Base-by-base conservation (phyloP, 2,797 vertebrate species). In the Microcaecilia unicolor region DNA sequence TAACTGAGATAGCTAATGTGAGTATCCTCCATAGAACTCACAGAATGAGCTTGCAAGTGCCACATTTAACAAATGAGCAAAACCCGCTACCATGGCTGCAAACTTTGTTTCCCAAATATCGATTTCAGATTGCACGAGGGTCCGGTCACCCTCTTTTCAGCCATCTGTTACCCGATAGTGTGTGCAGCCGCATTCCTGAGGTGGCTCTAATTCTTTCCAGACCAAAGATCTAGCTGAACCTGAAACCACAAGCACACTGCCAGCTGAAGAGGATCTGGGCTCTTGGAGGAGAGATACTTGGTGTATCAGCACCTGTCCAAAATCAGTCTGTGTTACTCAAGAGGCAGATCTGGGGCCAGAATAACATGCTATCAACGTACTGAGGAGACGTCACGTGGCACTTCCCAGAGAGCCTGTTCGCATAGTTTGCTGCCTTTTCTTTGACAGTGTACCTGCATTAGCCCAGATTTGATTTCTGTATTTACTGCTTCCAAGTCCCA, bases 181-280 rank as follows among this genome's bases (percentile, higher is more conserved):
- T 22, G 24, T 48, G 25, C 17, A 41, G 50, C 50, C 50, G 31
- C 46, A 1, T 74, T 60, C 65, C 57, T n/a, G 0, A 2, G 39
- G 41, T 31, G 23, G 43, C 58, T 74, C 23, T 55, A 44, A 72
- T 74, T 66, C 65, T 67, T 72, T 70, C 65, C 68, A 72, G 70
- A 58, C 46, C 68, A 74, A 47, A 50, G 49, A 44, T 59, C 48
- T 54, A 40, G 20, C 40, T 61, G 58, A 65, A 74, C 22, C 10
- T 2, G 49, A 74, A 31, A 59, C 41, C 22, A 11, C 13, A 31
- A n/a, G 44, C 24, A 8, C 13, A 14, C 18, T 21, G 50, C 44
- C 56, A 50, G 32, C 22, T 42, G 31, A 28, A 15, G n/a, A n/a
- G 18, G 41, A 28, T 17, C 19, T 15, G 27, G 27, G 28, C 25